Percentiles rank a stretch among this genome's conserved stretches.
phyloP scores from a whole-genome alignment of 2,797 vertebrate species.

The Manis javanica region DNA sequence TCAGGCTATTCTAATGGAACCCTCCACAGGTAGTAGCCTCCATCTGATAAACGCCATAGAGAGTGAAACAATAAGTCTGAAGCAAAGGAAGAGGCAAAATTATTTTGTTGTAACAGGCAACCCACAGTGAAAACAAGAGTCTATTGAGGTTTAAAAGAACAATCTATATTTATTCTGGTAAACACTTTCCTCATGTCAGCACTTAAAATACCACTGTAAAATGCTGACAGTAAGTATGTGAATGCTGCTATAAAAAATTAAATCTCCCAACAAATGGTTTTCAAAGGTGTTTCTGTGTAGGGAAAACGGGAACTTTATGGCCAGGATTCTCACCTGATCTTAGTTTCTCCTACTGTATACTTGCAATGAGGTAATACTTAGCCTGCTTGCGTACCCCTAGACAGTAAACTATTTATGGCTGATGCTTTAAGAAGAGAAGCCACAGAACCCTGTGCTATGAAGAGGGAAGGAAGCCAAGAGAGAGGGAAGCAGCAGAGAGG shows the following conservation, averaged over 20 bases:
- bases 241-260: conserved; percentile 65
- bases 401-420: too few relatives aligned
- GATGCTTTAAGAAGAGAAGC: too few relatives aligned
- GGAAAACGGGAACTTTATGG: too few relatives aligned
- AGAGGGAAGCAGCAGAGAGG: too few relatives aligned
- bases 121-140: conserved; percentile 70
- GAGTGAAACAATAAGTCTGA: conserved; percentile 52
- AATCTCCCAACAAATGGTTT: conserved; percentile 66
- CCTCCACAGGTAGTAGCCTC: neutral
- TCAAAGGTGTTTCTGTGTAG: conserved; percentile 28
- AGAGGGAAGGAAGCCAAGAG: too few relatives aligned
- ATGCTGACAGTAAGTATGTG: conserved; percentile 77
- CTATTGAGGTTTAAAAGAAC: conserved; percentile 45
- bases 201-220: conserved; percentile 81
- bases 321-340: too few relatives aligned
- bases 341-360: too few relatives aligned
- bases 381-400: too few relatives aligned
- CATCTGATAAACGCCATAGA: conserved; percentile 28
- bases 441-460: too few relatives aligned
- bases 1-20: conserved; percentile 53
- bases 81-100: conserved; percentile 63
- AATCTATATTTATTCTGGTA: conserved; percentile 79
- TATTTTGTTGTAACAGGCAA: conserved; percentile 66
- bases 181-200: conserved; percentile 75
- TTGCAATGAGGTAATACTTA: too few relatives aligned